Evolutionary conservation across 2,888 invertebrate species (phyloP).

Genomic region (Pherbina coryleti): DNA sequence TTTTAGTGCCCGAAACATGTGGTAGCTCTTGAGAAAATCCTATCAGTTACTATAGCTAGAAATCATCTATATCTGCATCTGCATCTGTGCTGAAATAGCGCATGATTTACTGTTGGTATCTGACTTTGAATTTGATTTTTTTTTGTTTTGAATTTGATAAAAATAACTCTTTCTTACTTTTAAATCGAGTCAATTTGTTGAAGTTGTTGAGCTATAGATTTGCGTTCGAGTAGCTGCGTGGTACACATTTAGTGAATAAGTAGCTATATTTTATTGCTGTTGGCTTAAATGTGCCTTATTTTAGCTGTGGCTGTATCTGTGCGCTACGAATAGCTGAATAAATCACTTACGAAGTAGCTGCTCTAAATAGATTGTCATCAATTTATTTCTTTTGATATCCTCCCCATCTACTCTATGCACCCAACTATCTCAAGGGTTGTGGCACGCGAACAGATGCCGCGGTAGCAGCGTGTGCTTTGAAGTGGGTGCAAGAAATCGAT

Average conservation of each 20-base stretch:
- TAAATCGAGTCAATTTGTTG: conserved; percentile 10
- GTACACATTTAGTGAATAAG: no score
- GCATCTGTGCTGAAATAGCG: conserved; percentile 35
- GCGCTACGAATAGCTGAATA: conserved; percentile 20
- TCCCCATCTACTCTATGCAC: not conserved
- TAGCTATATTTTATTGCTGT: not conserved
- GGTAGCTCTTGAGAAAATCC: not conserved
- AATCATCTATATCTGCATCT: not conserved
- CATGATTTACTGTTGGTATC: conserved; percentile 41
- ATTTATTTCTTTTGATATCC: not conserved
- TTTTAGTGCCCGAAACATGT: not conserved
- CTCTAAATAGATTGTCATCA: conserved; percentile 33
- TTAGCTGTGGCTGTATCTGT: not conserved
- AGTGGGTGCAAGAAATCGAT: not conserved
- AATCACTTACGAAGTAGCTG: conserved; percentile 27
- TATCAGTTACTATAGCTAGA: not conserved
- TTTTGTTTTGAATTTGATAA: conserved; percentile 19
- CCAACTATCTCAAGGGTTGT: not conserved
- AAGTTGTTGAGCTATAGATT: not conserved
- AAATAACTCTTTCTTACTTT: conserved; percentile 43
- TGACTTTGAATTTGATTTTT: conserved; percentile 30
- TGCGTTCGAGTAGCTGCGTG: not conserved
- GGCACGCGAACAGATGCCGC: not conserved
- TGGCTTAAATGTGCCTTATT: not conserved
- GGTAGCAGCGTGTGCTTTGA: not conserved